Evolutionary conservation across 2,888 invertebrate species (phyloP).

Genomic region (Stenotaenia linearis): DNA sequence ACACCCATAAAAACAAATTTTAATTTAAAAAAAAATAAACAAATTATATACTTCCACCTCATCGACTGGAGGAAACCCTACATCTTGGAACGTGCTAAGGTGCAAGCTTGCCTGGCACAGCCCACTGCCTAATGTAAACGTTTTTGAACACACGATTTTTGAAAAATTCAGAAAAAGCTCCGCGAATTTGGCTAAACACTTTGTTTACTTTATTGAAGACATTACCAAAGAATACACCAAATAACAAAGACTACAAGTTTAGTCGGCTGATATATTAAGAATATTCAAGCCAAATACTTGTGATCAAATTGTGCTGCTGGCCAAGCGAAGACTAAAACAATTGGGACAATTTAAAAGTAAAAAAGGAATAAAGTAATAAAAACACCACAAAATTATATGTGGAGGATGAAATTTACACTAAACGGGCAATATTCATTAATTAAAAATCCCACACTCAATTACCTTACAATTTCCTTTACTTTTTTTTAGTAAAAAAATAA

Average conservation of each 20-base stretch:
- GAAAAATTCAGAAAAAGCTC: conserved; percentile 26
- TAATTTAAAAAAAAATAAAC: background rate
- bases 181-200: conserved; percentile 21
- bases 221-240: conserved; percentile 33
- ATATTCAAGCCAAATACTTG: conserved; percentile 28
- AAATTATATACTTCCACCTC: background rate
- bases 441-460: too few relatives aligned
- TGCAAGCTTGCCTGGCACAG: conserved; percentile 33
- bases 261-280: conserved; percentile 15
- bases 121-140: background rate
- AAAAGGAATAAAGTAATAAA: background rate
- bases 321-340: conserved; percentile 29
- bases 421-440: background rate
- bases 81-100: conserved; percentile 28
- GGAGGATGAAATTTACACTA: conserved; percentile 15
- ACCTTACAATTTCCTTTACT: background rate
- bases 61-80: conserved; percentile 16
- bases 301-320: conserved; percentile 27
- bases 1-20: background rate
- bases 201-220: conserved; percentile 31
- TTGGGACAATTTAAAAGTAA: conserved; percentile 11
- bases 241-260: conserved; percentile 33
- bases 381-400: background rate
- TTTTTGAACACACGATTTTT: background rate
- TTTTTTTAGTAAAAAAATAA: background rate